phyloP scores from a whole-genome alignment of 1,140 invertebrate genomes.

The Plutomurus gul region DNA sequence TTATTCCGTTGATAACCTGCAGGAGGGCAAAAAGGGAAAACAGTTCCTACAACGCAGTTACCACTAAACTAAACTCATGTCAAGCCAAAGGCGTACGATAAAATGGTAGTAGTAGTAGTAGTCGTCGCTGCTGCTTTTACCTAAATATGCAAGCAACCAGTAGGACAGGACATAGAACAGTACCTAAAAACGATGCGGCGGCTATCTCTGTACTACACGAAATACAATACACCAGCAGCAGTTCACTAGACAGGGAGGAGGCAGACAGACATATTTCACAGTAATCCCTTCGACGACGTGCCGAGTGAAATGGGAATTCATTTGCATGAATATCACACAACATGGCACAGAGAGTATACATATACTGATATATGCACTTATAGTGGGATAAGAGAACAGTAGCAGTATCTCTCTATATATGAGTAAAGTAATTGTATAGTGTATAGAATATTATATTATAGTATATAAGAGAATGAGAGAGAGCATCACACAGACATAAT shows the following conservation, averaged over 20 bases:
- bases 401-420: not conserved
- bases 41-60: constrained; percentile 11
- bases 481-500: constrained; percentile 15
- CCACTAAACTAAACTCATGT: constrained; percentile 3
- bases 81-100: not conserved
- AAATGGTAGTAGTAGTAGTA: not conserved
- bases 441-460: constrained; percentile 3
- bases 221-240: not conserved
- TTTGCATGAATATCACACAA: constrained; percentile 41
- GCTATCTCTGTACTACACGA: not conserved
- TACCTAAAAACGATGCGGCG: not conserved
- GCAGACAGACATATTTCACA: constrained; percentile 42
- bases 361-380: not conserved
- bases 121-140: too few species aligned
- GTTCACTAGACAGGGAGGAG: constrained; percentile 12
- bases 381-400: too few species aligned
- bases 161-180: not conserved
- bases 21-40: constrained; percentile 38
- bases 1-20: constrained; percentile 45
- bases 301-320: constrained; percentile 33
- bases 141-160: constrained; percentile 18
- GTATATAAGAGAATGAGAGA: constrained; percentile 5
- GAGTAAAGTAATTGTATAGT: not conserved
- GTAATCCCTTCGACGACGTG: constrained; percentile 35
- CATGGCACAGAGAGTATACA: not conserved